Percentiles rank a stretch among this genome's conserved stretches.
Conservation (phyloP, 2,113 vertebrate species). For the Brachypteracias leptosomus region DNA sequence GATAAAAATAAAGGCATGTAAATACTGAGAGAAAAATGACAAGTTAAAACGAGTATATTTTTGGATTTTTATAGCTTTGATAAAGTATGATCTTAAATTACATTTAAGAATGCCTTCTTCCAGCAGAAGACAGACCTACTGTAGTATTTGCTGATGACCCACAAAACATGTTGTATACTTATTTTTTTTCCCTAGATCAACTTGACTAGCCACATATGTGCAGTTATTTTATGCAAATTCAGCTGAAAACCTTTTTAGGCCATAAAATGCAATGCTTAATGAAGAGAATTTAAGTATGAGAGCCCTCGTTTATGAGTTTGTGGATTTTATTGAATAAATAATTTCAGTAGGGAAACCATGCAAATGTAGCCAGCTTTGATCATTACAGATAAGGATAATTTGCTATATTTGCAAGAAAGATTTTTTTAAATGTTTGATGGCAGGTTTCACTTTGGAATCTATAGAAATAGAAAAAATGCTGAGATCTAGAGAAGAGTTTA, state of each 20-base stretch:
- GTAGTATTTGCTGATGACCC: neutral
- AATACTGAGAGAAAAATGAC: neutral
- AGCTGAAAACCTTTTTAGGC: neutral
- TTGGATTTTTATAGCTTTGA: neutral
- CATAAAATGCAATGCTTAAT: neutral
- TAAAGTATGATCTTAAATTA: neutral
- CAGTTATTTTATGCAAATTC: neutral
- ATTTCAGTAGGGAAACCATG: neutral
- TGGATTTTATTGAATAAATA: slow-evolving; percentile 35
- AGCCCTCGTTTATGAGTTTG: neutral
- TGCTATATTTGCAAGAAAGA: neutral
- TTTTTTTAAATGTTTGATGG: neutral
- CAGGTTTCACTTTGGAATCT: neutral
- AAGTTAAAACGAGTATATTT: neutral
- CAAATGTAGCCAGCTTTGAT: neutral
- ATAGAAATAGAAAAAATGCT: neutral
- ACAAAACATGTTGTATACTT: neutral
- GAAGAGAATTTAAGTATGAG: neutral
- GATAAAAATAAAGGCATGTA: neutral
- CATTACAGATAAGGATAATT: neutral
- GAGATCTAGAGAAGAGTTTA: neutral
- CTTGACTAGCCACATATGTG: neutral
- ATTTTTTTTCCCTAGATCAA: neutral
- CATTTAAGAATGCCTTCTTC: neutral
- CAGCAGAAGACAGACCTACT: neutral